Percentiles rank a stretch among this genome's conserved stretches.
These are phyloP conservation scores for Sitophilus oryzae DNA, from an alignment of 1,140 invertebrate species.

Conservation along the genomic window DNA sequence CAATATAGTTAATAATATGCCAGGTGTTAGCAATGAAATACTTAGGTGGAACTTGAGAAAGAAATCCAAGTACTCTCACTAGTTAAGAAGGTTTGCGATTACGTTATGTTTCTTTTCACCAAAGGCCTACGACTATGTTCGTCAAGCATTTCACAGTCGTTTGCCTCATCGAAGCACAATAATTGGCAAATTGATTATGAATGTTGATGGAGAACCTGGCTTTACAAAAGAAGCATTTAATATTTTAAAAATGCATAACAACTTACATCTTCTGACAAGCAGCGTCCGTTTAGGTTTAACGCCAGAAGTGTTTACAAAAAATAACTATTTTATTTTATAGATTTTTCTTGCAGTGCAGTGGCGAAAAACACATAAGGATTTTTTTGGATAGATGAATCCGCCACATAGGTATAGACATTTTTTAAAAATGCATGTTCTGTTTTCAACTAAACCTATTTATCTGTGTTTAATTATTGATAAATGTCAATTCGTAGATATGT, in stretches of 20 bases:
- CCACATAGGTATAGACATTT: too few relatives aligned
- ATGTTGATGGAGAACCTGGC: slow-evolving; percentile 14
- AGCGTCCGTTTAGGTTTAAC: too few relatives aligned
- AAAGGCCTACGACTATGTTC: slow-evolving; percentile 17
- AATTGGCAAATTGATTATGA: slow-evolving; percentile 14
- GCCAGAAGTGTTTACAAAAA: too few relatives aligned
- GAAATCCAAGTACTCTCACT: neutral
- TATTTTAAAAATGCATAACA: slow-evolving; percentile 9
- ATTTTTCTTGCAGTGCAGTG: too few relatives aligned
- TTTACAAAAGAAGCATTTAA: slow-evolving; percentile 7
- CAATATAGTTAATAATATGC: slow-evolving; percentile 4
- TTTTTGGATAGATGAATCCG: too few relatives aligned
- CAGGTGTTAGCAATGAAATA: neutral
- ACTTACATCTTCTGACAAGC: too few relatives aligned
- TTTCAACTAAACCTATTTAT: neutral
- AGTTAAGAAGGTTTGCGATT: slow-evolving; percentile 9
- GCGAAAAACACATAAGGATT: too few relatives aligned
- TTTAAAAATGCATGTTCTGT: neutral
- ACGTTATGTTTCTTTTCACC: slow-evolving; percentile 17
- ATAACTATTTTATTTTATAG: too few relatives aligned
- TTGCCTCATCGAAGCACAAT: slow-evolving; percentile 17
- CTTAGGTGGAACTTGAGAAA: neutral
- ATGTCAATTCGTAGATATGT: slow-evolving; percentile 11
- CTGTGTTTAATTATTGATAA: slow-evolving; percentile 14
- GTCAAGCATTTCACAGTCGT: slow-evolving; percentile 11